Conservation (phyloP, 2,888 invertebrate genomes). For the Leucophenga maculata region DNA sequence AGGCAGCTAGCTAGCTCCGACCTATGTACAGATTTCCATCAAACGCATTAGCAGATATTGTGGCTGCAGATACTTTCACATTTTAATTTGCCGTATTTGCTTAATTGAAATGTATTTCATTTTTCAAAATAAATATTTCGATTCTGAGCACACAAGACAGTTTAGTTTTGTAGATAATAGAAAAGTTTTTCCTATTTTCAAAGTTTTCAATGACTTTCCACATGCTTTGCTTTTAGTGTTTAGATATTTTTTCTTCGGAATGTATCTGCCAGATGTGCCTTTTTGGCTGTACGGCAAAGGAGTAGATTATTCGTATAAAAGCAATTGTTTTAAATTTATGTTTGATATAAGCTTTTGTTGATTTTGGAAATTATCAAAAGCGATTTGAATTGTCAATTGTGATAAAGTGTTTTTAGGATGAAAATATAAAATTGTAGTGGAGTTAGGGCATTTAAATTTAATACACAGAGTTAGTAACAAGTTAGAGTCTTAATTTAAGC, state of each 20-base stretch:
- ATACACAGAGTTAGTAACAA: too few species aligned
- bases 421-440: too few species aligned
- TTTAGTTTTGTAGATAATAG: background rate
- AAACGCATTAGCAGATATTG: slow-evolving; percentile 1
- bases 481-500: too few species aligned
- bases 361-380: background rate
- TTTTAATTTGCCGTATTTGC: slow-evolving; percentile 18
- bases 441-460: too few species aligned
- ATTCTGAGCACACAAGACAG: background rate
- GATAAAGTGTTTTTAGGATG: too few species aligned
- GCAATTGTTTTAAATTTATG: slow-evolving; percentile 13
- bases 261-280: background rate
- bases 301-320: slow-evolving; percentile 1
- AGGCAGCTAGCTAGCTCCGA: background rate
- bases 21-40: background rate
- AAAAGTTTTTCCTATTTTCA: background rate
- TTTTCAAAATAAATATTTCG: slow-evolving; percentile 19
- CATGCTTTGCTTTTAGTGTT: background rate
- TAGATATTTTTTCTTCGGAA: background rate
- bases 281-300: background rate
- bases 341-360: slow-evolving; percentile 4
- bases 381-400: background rate
- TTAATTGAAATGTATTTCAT: slow-evolving; percentile 25
- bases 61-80: slow-evolving; percentile 16
- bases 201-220: background rate